Evolutionary conservation across 2,888 invertebrate genomes (phyloP).

Genomic region (Tanytarsus gracilentus): DNA sequence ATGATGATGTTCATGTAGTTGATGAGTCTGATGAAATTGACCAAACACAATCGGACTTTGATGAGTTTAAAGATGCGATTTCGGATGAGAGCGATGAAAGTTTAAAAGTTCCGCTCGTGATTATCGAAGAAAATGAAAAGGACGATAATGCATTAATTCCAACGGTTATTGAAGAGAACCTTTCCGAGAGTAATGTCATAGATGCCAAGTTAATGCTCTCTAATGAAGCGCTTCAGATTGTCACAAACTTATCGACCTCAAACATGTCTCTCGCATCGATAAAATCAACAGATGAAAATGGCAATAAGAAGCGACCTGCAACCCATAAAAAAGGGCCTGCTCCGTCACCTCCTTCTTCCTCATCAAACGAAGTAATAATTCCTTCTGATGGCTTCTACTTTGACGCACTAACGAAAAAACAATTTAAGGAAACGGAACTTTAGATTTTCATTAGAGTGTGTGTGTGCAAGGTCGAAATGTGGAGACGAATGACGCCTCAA

Average conservation of each 20-base stretch:
- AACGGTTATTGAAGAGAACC: background rate
- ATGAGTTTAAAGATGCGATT: conserved; percentile 20
- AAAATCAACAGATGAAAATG: background rate
- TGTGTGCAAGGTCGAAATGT: background rate
- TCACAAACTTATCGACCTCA: conserved; percentile 16
- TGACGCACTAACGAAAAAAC: conserved; percentile 7
- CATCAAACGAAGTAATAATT: background rate
- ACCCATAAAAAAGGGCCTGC: conserved; percentile 21
- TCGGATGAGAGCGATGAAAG: conserved; percentile 17
- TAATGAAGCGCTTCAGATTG: conserved; percentile 18
- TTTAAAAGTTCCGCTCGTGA: conserved; percentile 16
- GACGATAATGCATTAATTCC: conserved; percentile 1
- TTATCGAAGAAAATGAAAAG: conserved; percentile 13
- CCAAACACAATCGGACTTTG: conserved; percentile 11
- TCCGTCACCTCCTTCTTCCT: conserved; percentile 4
- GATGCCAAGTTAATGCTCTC: conserved; percentile 10
- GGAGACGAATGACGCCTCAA: background rate
- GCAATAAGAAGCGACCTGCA: conserved; percentile 7
- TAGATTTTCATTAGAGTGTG: background rate
- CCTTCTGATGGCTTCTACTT: conserved; percentile 11
- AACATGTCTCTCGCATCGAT: conserved; percentile 17
- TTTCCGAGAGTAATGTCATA: background rate
- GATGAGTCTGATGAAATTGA: conserved; percentile 14
- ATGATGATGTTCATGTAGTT: conserved; percentile 6
- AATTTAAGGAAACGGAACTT: conserved; percentile 26